Evolutionary conservation across 2,888 invertebrate species (phyloP), one percentile per base, ranked within the genome.

Genomic region (Reticulitermes lucifugus): DNA sequence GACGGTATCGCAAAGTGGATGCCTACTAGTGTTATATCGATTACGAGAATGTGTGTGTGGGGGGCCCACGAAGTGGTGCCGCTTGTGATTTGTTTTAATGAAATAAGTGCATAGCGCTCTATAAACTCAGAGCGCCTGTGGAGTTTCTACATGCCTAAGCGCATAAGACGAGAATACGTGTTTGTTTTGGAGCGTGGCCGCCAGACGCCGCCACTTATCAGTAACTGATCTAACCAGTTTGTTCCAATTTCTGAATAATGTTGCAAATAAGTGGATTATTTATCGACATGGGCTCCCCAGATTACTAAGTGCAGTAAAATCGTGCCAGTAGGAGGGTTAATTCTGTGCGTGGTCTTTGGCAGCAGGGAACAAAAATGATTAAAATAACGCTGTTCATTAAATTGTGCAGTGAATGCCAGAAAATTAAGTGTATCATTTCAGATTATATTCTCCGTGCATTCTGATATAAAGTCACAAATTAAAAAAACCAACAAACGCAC

Each of bases 171-270:
- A 43, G 29, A 84, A 21, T 46, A 46, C 83, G 73, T 83, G 85
- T 83, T 75, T 83, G 75, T 77, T 83, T 85, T 71, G 41, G 70
- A 85, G 70, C 65, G 79, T 70, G 83, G 83, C 83, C 83, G 55
- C 83, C 65, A 85, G 83, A 71, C 70, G 79, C 79, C 85, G 85
- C 79, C 85, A 85, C 83, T 79, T 71, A 35, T 6, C 83, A 70
- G 55, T 59, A 51, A 71, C 79, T 82, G 65, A 77, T 55, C 77
- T 75, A 70, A 85, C 85, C 83, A 83, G 80, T 70, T 85, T 29
- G 41, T 71, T 51, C 43, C 73, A n/a, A 81, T 81, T 70, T 55
- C 59, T 83, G 55, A 83, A 60, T 81, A 80, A 80, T 80, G 80
- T 60, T 60, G 46, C 43, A 43, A 41, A 60, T 60, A 81, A 81